Evolutionary conservation across 1,140 invertebrate genomes (phyloP).

Genomic region (Maniola jurtina): DNA sequence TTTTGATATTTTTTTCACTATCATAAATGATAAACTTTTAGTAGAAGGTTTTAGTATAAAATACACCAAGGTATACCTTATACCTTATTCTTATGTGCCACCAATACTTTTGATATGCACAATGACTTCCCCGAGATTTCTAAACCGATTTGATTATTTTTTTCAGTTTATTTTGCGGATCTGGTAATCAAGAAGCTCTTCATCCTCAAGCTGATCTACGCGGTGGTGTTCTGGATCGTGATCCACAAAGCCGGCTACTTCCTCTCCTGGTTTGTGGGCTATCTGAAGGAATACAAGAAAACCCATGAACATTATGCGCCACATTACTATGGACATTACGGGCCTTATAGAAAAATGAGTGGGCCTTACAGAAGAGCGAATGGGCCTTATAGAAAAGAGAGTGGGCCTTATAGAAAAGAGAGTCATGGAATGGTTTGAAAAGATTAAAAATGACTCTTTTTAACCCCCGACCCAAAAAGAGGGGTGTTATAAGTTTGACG

Average conservation of each 20-base stretch:
- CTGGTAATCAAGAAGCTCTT: constrained; percentile 68
- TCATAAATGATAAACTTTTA: no score
- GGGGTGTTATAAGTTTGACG: no score
- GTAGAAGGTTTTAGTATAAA: no score
- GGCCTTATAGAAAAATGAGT: constrained; percentile 30
- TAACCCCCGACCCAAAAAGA: no score
- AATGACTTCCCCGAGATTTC: no score
- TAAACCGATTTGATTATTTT: constrained; percentile 12
- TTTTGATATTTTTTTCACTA: no score
- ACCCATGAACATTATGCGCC: constrained; percentile 39
- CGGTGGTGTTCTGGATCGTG: constrained; percentile 63
- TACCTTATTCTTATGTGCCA: no score
- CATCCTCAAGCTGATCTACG: constrained; percentile 63
- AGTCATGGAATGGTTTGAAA: constrained; percentile 24
- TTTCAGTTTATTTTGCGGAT: constrained; percentile 63
- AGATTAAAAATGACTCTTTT: background rate
- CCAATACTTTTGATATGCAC: no score
- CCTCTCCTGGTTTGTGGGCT: constrained; percentile 60
- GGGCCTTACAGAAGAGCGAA: background rate
- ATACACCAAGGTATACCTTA: no score
- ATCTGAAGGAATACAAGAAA: constrained; percentile 59
- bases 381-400: background rate
- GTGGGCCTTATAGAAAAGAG: constrained; percentile 25
- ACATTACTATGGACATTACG: constrained; percentile 30
- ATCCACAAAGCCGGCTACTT: constrained; percentile 71